Conservation (phyloP, 1,140 invertebrate genomes). For the Polyergus mexicanus region DNA sequence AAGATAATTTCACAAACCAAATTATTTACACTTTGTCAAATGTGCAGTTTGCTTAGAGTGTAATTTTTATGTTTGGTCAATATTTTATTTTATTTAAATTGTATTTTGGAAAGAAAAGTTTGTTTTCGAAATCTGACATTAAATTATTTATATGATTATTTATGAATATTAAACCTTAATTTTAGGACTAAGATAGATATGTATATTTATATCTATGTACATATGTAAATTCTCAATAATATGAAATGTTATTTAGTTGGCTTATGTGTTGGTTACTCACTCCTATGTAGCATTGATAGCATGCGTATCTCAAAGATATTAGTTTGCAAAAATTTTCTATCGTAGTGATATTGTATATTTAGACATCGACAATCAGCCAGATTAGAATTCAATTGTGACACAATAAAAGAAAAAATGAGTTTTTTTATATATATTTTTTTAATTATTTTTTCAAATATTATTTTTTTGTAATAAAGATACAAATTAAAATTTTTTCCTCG, state of each 20-base stretch:
- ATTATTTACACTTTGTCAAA: slow-evolving; percentile 19
- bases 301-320: neutral
- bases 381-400: neutral
- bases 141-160: slow-evolving; percentile 30
- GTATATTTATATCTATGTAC: slow-evolving; percentile 3
- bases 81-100: slow-evolving; percentile 24
- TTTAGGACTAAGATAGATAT: neutral
- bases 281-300: neutral
- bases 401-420: neutral
- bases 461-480: neutral
- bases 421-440: neutral
- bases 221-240: slow-evolving; percentile 18
- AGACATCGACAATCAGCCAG: neutral
- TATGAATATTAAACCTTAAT: slow-evolving; percentile 20
- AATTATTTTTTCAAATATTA: neutral
- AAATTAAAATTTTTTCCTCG: neutral
- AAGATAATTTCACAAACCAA: slow-evolving; percentile 1
- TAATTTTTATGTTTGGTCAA: slow-evolving; percentile 4
- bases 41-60: neutral
- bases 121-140: slow-evolving; percentile 3
- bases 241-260: slow-evolving; percentile 12
- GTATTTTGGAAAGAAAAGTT: neutral
- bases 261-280: neutral
- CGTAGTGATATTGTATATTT: neutral
- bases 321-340: neutral